Percentiles rank a stretch among this genome's conserved stretches.
Conservation (phyloP, 1,140 invertebrate species). For the Chironomus tepperi region DNA sequence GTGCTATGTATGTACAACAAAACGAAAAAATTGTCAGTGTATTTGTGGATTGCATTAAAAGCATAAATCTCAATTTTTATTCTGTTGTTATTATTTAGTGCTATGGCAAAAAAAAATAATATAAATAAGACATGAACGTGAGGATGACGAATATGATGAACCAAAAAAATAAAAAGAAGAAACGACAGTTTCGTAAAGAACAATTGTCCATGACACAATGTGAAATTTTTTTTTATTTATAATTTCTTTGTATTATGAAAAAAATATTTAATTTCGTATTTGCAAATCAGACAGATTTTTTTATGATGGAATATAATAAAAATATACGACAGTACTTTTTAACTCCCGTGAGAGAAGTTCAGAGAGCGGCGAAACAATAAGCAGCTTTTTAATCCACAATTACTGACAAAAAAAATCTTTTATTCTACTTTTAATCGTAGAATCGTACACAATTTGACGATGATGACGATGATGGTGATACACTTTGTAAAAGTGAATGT, state of each 20-base stretch:
- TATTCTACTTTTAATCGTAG: background rate
- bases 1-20: background rate
- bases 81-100: background rate
- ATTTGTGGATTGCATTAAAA: background rate
- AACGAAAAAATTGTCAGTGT: background rate
- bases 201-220: background rate
- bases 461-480: background rate
- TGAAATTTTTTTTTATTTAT: background rate
- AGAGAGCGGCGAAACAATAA: no score
- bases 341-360: no score
- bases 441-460: constrained; percentile 14
- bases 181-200: background rate
- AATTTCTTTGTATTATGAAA: background rate
- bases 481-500: constrained; percentile 11
- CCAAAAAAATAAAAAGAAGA: background rate
- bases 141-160: background rate
- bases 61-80: background rate
- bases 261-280: background rate
- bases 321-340: no score
- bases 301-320: background rate
- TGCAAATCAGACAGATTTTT: background rate
- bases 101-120: background rate
- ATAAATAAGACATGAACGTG: background rate
- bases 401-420: constrained; percentile 3
- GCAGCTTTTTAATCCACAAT: background rate